These are phyloP conservation scores for Salvelinus alpinus DNA, from an alignment of 2,113 vertebrate species.

Conservation along the genomic window DNA sequence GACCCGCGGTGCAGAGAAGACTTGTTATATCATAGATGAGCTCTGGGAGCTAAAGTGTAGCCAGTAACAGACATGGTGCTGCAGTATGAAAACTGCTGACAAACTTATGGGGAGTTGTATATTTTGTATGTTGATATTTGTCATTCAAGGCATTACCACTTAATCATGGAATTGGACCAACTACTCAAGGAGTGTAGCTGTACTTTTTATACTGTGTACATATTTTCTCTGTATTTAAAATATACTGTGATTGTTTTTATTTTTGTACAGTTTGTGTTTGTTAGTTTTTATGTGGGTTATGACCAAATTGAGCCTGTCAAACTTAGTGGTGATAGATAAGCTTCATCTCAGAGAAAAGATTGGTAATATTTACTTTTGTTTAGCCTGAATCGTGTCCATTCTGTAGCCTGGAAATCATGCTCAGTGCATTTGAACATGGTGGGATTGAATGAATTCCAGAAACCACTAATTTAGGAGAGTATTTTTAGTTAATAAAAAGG, in stretches of 20 bases:
- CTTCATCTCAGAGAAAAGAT: not conserved
- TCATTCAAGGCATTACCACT: conserved; percentile 14
- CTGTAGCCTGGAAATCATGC: not conserved
- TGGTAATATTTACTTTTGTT: not conserved
- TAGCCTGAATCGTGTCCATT: not conserved
- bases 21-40: conserved; percentile 13
- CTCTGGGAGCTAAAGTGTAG: conserved; percentile 48
- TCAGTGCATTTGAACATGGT: too few species aligned
- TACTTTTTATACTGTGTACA: conserved; percentile 26
- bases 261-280: conserved; percentile 9
- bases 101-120: not conserved
- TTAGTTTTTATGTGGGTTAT: not conserved
- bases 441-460: too few species aligned
- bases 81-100: conserved; percentile 46
- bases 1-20: conserved; percentile 43
- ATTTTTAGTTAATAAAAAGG: not conserved
- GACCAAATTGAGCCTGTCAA: not conserved
- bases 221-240: conserved; percentile 10
- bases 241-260: not conserved
- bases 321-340: too few species aligned
- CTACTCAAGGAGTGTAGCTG: not conserved
- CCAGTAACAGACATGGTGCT: conserved; percentile 37
- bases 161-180: conserved; percentile 21
- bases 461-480: not conserved
- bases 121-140: conserved; percentile 38